Percentiles rank a stretch among this genome's conserved stretches.
Conservation (phyloP, 2,888 invertebrate genomes). For the Aphrophora alni region DNA sequence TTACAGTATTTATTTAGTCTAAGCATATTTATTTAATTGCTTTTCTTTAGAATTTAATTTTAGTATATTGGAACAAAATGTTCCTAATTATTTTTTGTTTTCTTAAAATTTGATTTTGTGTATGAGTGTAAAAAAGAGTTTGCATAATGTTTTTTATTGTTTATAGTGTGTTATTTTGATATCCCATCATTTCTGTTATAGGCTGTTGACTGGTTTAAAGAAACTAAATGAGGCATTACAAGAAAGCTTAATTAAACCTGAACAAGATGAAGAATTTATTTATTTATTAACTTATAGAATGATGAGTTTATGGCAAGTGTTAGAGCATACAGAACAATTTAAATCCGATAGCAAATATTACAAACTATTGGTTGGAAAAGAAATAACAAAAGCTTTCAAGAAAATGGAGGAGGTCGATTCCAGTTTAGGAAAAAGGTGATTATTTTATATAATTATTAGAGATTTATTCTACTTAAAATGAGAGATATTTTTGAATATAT, state of each 20-base stretch:
- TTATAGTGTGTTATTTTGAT: neutral
- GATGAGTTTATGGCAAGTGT: conserved; percentile 14
- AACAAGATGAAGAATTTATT: conserved; percentile 17
- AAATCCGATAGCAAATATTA: conserved; percentile 17
- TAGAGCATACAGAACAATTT: neutral
- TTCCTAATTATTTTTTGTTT: too few relatives aligned
- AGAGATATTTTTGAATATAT: neutral
- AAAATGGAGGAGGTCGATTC: neutral
- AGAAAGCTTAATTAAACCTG: neutral
- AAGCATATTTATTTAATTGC: too few relatives aligned
- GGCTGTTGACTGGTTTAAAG: neutral
- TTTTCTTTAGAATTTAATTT: too few relatives aligned
- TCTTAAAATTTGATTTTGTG: too few relatives aligned
- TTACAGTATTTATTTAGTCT: too few relatives aligned
- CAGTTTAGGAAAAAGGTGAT: conserved; percentile 22
- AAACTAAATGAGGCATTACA: neutral
- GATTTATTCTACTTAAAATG: neutral
- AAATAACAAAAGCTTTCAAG: neutral
- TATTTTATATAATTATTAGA: neutral
- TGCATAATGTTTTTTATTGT: neutral
- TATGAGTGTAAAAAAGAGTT: too few relatives aligned
- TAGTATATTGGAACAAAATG: too few relatives aligned
- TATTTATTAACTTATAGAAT: conserved; percentile 7
- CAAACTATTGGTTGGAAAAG: conserved; percentile 13
- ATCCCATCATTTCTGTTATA: neutral